phyloP scores from a whole-genome alignment of 2,113 vertebrate species.

The Catharus fuscescens region DNA sequence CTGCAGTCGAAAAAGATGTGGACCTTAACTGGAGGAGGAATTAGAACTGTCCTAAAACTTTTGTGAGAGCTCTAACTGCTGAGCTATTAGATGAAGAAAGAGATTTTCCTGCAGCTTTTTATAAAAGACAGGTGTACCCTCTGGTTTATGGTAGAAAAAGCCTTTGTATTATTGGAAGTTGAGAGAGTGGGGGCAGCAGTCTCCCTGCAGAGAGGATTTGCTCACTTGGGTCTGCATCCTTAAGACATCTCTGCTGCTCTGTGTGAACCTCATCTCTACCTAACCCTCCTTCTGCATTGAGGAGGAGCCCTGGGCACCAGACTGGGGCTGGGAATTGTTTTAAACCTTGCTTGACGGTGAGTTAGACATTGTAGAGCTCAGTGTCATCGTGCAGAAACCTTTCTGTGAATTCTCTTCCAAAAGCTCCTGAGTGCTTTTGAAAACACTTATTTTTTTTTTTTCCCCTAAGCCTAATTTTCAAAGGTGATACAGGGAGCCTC shows the following conservation, averaged over 20 bases:
- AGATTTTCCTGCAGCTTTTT: neutral
- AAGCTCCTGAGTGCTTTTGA: neutral
- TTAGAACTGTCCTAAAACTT: neutral
- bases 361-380: neutral
- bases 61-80: neutral
- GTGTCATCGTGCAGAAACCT: neutral
- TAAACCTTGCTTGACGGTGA: neutral
- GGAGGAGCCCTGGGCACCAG: neutral
- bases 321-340: neutral
- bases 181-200: neutral
- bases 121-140: neutral
- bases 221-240: constrained; percentile 3
- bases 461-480: neutral
- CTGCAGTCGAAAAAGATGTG: neutral
- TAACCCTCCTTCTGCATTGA: neutral
- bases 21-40: neutral
- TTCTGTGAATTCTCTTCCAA: neutral
- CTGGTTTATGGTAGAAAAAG: neutral
- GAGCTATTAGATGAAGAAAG: constrained; percentile 3
- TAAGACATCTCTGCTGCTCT: neutral
- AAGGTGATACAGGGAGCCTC: neutral
- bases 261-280: neutral
- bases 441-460: neutral
- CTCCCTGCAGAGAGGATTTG: neutral
- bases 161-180: neutral